phyloP scores from a whole-genome alignment of 53 echinoderm and acorn worm species.

The Holothuria scabra region DNA sequence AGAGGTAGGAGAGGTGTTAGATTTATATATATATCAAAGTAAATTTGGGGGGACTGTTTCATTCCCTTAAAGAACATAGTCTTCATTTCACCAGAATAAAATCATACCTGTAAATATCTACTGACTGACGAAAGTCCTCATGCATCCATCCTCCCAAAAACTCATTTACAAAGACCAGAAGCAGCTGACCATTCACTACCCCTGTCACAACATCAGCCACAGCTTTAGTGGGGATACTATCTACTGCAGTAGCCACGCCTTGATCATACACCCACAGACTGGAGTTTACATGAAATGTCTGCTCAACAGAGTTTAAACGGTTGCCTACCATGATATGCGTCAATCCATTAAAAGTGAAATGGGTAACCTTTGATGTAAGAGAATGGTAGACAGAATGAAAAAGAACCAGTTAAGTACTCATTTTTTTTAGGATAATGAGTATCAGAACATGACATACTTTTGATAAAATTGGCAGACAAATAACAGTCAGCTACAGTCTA shows the following conservation, averaged over 20 bases:
- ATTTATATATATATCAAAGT: too few relatives aligned
- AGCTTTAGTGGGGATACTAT: constrained; percentile 58
- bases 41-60: too few relatives aligned
- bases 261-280: constrained; percentile 1
- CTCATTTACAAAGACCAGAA: constrained; percentile 76
- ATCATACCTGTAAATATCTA: constrained; percentile 76
- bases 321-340: constrained; percentile 82
- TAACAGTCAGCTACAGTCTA: too few relatives aligned
- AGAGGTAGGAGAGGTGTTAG: too few relatives aligned
- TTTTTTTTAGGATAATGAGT: too few relatives aligned
- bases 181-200: constrained; percentile 53
- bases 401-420: too few relatives aligned
- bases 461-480: too few relatives aligned
- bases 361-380: constrained; percentile 49
- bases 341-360: constrained; percentile 66
- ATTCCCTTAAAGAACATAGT: too few relatives aligned
- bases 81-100: not conserved
- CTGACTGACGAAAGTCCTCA: constrained; percentile 66
- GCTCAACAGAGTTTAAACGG: constrained; percentile 49
- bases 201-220: constrained; percentile 60
- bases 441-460: too few relatives aligned
- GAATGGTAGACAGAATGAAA: too few relatives aligned
- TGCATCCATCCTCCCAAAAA: constrained; percentile 65
- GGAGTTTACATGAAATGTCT: constrained; percentile 50
- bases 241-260: not conserved